Evolutionary conservation across 2,888 invertebrate species (phyloP).

Genomic region (Tanypteryx hageni): DNA sequence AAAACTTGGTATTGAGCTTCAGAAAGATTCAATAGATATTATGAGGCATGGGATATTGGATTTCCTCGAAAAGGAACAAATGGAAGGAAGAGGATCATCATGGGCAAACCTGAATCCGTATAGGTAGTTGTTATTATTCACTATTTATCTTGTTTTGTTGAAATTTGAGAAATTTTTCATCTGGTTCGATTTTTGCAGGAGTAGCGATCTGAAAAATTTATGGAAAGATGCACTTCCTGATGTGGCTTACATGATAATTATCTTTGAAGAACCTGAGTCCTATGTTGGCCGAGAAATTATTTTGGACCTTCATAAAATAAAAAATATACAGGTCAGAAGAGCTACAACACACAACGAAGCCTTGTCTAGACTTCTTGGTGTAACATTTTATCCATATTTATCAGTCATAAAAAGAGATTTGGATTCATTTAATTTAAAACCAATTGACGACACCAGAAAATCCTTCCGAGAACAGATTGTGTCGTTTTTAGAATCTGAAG

Average conservation of each 20-base stretch:
- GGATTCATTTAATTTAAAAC: conserved; percentile 74
- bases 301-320: conserved; percentile 81
- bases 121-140: conserved; percentile 72
- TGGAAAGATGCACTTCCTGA: conserved; percentile 77
- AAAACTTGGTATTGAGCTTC: conserved; percentile 81
- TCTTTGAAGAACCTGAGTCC: conserved; percentile 83
- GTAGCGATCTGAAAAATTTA: conserved; percentile 75
- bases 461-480: conserved; percentile 77
- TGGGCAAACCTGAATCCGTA: conserved; percentile 84
- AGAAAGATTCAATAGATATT: conserved; percentile 77
- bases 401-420: conserved; percentile 76
- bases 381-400: conserved; percentile 78
- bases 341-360: conserved; percentile 78
- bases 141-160: neutral
- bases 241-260: conserved; percentile 80
- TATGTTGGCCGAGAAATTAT: conserved; percentile 81
- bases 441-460: conserved; percentile 75
- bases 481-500: conserved; percentile 76
- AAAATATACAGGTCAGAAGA: conserved; percentile 79
- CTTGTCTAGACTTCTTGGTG: conserved; percentile 76
- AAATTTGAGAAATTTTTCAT: neutral
- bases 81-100: conserved; percentile 77
- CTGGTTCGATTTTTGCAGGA: conserved; percentile 70
- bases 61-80: conserved; percentile 81
- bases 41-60: conserved; percentile 79